phyloP scores from a whole-genome alignment of 2,888 invertebrate species.

The Nysson spinosus region DNA sequence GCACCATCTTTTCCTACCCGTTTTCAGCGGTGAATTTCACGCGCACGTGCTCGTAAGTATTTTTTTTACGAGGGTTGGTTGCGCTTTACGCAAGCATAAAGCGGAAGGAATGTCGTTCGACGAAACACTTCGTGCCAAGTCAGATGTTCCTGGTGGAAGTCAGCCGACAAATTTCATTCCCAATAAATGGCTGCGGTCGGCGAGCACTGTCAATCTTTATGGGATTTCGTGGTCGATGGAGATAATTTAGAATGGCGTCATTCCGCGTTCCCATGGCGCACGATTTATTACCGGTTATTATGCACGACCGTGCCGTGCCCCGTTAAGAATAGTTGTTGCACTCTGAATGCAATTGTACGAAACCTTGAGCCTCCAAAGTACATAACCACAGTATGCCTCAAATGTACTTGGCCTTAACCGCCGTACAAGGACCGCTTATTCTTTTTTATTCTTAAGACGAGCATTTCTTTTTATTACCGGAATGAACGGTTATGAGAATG shows the following conservation, averaged over 20 bases:
- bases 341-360: conserved; percentile 29
- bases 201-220: conserved; percentile 73
- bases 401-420: no score
- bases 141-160: conserved; percentile 41
- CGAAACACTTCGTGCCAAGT: conserved; percentile 28
- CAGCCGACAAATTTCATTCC: conserved; percentile 66
- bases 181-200: conserved; percentile 71
- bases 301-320: conserved; percentile 37
- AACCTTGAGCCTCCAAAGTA: not conserved
- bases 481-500: no score
- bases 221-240: conserved; percentile 69
- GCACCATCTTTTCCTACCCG: conserved; percentile 8
- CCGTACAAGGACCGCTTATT: no score
- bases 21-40: conserved; percentile 36
- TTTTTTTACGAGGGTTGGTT: conserved; percentile 16
- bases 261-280: conserved; percentile 50
- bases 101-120: conserved; percentile 18
- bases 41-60: conserved; percentile 35
- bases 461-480: no score
- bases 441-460: no score
- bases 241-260: conserved; percentile 67
- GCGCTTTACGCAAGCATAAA: conserved; percentile 47
- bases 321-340: conserved; percentile 42
- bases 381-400: no score
- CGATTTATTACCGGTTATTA: conserved; percentile 57